Base-by-base conservation (phyloP, 92 coral and sea anemone species). In the Phenganax stokvisi region DNA sequence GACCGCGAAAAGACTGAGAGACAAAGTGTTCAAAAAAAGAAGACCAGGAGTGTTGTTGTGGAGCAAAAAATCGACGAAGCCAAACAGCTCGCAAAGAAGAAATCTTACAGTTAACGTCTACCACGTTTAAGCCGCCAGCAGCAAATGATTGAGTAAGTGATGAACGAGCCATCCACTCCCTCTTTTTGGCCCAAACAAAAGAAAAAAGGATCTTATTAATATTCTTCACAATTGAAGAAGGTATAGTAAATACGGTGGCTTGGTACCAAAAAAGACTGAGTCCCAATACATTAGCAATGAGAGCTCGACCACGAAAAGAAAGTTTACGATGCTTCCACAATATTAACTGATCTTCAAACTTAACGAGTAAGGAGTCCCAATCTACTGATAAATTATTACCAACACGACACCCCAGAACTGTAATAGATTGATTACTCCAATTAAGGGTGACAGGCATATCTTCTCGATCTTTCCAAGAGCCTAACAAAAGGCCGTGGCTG, bases 111-210 rank as follows among this genome's bases (percentile, higher is more conserved):
- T 15, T 11, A 7, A 75, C 51, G 0, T 75, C 67, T 12, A 27
- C 51, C 0, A 77, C 82, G 0, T 28, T 28, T 13, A 77, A 57
- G 10, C 82, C 82, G 12, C 82, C 82, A 1, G 51, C 37, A 27
- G 4, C 55, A 1, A 30, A 20, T 17, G 72, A 29, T 72, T 77
- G 70, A 13, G 8, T 15, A 10, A 77, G 54, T 30, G 55, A 44
- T 72, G 15, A 0, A 10, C 82, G 69, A 37, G 71, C 31, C 0
- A 77, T 8, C 6, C n/a, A 25, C 12, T 77, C 81, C 1, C 62
- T 10, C 71, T 77, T 77, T 0, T n/a, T n/a, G n/a, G n/a, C n/a
- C 90, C 88, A 87, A 5, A 87, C 76, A 17, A 85, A 85, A 0
- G 55, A 10, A 28, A 80, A 88, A 0, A 76, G 15, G 9, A 81